phyloP scores from a whole-genome alignment of 2,888 invertebrate genomes.

The Merodon equestris region DNA sequence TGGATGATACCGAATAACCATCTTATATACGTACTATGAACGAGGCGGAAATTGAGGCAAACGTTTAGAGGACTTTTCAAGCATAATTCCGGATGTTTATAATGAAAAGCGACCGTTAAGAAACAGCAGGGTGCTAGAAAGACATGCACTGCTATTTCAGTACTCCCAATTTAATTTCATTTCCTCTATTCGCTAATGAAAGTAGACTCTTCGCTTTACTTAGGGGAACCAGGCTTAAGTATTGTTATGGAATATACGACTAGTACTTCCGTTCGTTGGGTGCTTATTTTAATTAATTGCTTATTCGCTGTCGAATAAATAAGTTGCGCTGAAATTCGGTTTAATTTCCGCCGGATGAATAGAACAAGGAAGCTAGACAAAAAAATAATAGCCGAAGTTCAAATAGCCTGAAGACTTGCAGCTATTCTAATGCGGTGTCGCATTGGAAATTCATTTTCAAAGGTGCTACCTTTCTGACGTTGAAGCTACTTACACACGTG shows the following conservation, averaged over 20 bases:
- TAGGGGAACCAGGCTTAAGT: conserved; percentile 27
- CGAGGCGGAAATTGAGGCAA: conserved; percentile 61
- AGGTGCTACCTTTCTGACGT: no score
- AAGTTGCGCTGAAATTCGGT: conserved; percentile 7
- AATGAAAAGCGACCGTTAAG: conserved; percentile 57
- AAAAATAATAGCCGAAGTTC: no score
- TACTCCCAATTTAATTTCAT: conserved; percentile 34
- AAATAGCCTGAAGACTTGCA: no score
- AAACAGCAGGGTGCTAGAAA: conserved; percentile 36
- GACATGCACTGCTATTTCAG: conserved; percentile 30
- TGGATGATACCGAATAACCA: no score
- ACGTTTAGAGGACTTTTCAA: conserved; percentile 61
- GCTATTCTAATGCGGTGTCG: no score
- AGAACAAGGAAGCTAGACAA: no score
- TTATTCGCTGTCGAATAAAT: conserved; percentile 49
- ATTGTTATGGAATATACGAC: conserved; percentile 48
- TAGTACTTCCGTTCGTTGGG: conserved; percentile 28
- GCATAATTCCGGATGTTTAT: conserved; percentile 67
- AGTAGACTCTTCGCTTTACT: conserved; percentile 35
- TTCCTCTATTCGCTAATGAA: conserved; percentile 57
- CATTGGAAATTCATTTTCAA: no score
- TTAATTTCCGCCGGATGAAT: no score
- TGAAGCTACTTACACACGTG: no score
- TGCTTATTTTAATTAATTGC: conserved; percentile 58
- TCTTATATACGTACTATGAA: no score